Evolutionary conservation across 2,797 vertebrate genomes (phyloP), one percentile per base, ranked within the genome.

Genomic region (Nothura maculosa): DNA sequence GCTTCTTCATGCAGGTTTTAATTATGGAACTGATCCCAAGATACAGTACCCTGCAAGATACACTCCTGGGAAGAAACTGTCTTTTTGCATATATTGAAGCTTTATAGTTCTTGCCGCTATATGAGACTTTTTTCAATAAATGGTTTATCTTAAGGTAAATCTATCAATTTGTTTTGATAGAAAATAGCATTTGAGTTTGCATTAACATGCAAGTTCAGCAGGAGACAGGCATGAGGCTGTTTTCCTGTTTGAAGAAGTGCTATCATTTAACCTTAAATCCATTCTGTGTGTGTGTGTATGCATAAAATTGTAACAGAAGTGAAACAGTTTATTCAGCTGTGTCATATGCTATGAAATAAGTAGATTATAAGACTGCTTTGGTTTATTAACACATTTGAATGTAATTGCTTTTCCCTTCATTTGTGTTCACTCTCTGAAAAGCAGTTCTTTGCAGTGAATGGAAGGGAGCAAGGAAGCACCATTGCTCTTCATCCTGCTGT

Each of bases 21-120:
- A 91, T 96, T 96, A 96, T 87, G 92, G 94, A 96, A 89, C 84
- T 94, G 93, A 95, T 70, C 72, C 60, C 64, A 38, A 94, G 81
- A 47, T 70, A n/a, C n/a, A 50, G 38, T 34, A 12, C 30, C 36
- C 43, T 91, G 45, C 82, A 40, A 7, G 62, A 68, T 67, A 16
- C 0, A 27, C 38, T 90, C 85, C 87, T 88, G 77, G 67, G 60
- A 72, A 75, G 74, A 92, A 69, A 52, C 67, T 80, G 43, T 83
- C 73, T 63, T 74, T 42, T 43, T 85, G 86, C 68, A 55, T 52
- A 40, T 6, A 2, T 58, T 74, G 68, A 74, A 57, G 55, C 45
- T 89, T 62, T 50, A 36, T 76, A 76, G 38, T 42, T 4, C 22
- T 30, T 81, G 72, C 24, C 48, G 1, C 86, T 78, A 28, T 38